Percentiles rank a stretch among this genome's conserved stretches.
Evolutionary conservation across 2,797 vertebrate species (phyloP).

Genomic region (Atherinosoma microstoma): DNA sequence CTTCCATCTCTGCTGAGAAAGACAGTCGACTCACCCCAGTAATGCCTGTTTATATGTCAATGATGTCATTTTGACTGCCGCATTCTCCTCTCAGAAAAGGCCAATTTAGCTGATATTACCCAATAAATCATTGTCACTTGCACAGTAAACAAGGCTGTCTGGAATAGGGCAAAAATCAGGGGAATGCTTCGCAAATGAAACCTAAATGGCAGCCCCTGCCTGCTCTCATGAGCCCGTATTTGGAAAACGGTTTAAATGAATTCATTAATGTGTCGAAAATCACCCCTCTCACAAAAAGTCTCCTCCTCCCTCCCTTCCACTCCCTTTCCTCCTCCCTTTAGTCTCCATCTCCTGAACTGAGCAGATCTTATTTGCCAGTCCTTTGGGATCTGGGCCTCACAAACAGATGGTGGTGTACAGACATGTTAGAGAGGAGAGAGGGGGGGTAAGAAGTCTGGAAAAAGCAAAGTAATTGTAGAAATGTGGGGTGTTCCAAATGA

Average conservation of each 20-base stretch:
- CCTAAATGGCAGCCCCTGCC: conserved; percentile 82
- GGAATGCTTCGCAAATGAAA: conserved; percentile 83
- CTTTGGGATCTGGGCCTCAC: conserved; percentile 78
- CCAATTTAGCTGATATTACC: conserved; percentile 86
- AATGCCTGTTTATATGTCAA: conserved; percentile 87
- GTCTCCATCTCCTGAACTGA: conserved; percentile 74
- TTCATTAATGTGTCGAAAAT: conserved; percentile 88
- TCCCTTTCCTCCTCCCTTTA: conserved; percentile 39
- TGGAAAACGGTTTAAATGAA: conserved; percentile 86
- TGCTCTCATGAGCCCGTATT: conserved; percentile 81
- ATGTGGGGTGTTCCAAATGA: conserved; percentile 43
- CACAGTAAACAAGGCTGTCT: conserved; percentile 85
- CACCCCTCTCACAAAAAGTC: conserved; percentile 74
- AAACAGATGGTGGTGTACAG: conserved; percentile 85
- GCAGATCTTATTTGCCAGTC: conserved; percentile 82
- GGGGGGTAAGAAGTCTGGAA: conserved; percentile 46
- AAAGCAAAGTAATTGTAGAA: conserved; percentile 40
- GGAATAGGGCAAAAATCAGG: conserved; percentile 84
- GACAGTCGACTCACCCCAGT: conserved; percentile 83
- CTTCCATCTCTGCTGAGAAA: conserved; percentile 79
- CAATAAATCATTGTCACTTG: conserved; percentile 86
- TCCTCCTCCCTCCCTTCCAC: conserved; percentile 19
- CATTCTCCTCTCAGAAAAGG: conserved; percentile 86
- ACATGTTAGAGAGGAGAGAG: conserved; percentile 72
- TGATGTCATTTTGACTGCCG: conserved; percentile 87